Evolutionary conservation across 2,888 invertebrate genomes (phyloP).

Genomic region (Myopa testacea): DNA sequence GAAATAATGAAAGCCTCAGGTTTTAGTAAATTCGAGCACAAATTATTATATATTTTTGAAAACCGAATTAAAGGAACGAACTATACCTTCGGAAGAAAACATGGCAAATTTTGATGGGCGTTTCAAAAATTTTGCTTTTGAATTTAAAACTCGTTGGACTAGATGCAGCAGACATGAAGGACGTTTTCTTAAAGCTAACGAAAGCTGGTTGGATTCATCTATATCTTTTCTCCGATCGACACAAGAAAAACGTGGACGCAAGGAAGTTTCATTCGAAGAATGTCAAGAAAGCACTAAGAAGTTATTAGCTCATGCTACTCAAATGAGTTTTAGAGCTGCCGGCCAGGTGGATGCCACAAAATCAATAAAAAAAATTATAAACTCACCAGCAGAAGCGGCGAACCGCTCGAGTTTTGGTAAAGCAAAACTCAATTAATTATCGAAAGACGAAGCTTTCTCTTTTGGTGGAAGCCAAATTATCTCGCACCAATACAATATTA

Average conservation of each 20-base stretch:
- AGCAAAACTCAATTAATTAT: constrained; percentile 28
- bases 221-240: constrained; percentile 19
- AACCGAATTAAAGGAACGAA: too few relatives aligned
- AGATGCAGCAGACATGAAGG: constrained; percentile 26
- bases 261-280: constrained; percentile 33
- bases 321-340: constrained; percentile 46
- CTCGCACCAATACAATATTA: neutral
- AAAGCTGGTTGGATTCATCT: constrained; percentile 21
- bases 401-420: constrained; percentile 26
- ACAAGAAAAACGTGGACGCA: constrained; percentile 35
- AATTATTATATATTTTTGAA: too few relatives aligned
- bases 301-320: constrained; percentile 36
- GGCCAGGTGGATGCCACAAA: constrained; percentile 34
- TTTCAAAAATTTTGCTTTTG: neutral
- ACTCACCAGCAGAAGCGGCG: constrained; percentile 20
- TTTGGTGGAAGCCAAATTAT: constrained; percentile 48
- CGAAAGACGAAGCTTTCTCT: constrained; percentile 52
- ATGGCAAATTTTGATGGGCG: too few relatives aligned
- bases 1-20: too few relatives aligned
- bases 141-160: constrained; percentile 25
- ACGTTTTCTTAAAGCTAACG: constrained; percentile 28
- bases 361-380: constrained; percentile 37
- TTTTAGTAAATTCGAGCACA: too few relatives aligned
- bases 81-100: too few relatives aligned
- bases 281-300: constrained; percentile 28